Evolutionary conservation across 2,797 vertebrate genomes (phyloP).

Genomic region (Nyctibius grandis): DNA sequence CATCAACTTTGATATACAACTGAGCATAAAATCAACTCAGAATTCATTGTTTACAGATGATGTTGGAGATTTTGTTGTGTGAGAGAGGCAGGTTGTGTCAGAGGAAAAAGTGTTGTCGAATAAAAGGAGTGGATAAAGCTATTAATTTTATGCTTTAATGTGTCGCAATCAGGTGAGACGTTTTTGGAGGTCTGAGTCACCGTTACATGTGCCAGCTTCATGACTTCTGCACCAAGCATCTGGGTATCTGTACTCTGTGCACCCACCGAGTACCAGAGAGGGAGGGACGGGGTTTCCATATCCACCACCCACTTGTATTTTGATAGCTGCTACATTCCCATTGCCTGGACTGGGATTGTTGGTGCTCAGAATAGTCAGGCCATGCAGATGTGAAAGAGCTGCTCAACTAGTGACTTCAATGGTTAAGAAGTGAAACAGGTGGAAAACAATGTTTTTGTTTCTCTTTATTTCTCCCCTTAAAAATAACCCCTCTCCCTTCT

Average conservation of each 20-base stretch:
- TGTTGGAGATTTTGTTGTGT: background rate
- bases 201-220: fast-evolving
- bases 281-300: background rate
- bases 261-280: fast-evolving
- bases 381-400: background rate
- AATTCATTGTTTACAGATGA: background rate
- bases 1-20: background rate
- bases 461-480: background rate
- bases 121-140: background rate
- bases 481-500: background rate
- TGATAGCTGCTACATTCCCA: fast-evolving
- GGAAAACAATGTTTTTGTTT: background rate
- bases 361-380: too few species aligned
- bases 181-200: background rate
- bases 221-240: fast-evolving
- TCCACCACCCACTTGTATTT: background rate
- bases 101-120: background rate
- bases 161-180: background rate
- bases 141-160: background rate
- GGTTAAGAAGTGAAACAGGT: background rate
- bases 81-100: background rate
- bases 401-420: background rate
- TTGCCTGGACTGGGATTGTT: background rate
- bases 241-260: too few species aligned
- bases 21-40: background rate